Conservation (phyloP, 1,140 invertebrate genomes). For the Leptinotarsa lineolata region DNA sequence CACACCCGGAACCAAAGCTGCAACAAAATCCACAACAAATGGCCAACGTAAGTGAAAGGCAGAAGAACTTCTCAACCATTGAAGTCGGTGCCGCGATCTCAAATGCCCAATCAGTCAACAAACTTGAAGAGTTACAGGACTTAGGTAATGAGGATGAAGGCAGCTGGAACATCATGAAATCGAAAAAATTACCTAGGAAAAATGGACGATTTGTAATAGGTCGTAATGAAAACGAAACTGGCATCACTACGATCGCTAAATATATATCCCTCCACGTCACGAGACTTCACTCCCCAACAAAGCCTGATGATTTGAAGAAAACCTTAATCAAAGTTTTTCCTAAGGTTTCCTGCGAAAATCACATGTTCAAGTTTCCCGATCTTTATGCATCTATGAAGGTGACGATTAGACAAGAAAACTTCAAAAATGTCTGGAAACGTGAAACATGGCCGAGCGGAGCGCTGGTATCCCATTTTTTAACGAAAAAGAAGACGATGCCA, state of each 20-base stretch:
- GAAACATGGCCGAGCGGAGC: slow-evolving; percentile 12
- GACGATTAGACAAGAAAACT: slow-evolving; percentile 13
- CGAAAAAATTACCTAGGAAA: slow-evolving; percentile 13
- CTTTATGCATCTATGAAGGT: slow-evolving; percentile 17
- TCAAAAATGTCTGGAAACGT: slow-evolving; percentile 15
- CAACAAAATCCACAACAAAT: no score
- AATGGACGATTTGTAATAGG: slow-evolving; percentile 14
- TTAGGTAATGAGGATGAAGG: slow-evolving; percentile 12
- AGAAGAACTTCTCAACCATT: slow-evolving; percentile 5
- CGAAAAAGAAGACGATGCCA: slow-evolving; percentile 15
- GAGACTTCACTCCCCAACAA: slow-evolving; percentile 1
- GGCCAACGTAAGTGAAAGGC: slow-evolving; percentile 7
- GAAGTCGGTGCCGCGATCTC: slow-evolving; percentile 11
- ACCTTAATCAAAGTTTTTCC: slow-evolving; percentile 21
- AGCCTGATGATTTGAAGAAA: slow-evolving; percentile 21
- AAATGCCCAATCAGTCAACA: slow-evolving; percentile 17
- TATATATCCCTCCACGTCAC: slow-evolving; percentile 12
- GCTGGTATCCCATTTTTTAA: slow-evolving; percentile 17
- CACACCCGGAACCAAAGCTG: no score
- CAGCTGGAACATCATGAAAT: slow-evolving; percentile 7
- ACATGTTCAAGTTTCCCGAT: slow-evolving; percentile 13
- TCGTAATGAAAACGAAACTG: slow-evolving; percentile 18
- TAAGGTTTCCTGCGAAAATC: slow-evolving; percentile 12
- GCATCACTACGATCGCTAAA: background rate
- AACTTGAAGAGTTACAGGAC: slow-evolving; percentile 14